Base-by-base conservation (phyloP, 2,888 invertebrate species). In the Ligdia adustata region DNA sequence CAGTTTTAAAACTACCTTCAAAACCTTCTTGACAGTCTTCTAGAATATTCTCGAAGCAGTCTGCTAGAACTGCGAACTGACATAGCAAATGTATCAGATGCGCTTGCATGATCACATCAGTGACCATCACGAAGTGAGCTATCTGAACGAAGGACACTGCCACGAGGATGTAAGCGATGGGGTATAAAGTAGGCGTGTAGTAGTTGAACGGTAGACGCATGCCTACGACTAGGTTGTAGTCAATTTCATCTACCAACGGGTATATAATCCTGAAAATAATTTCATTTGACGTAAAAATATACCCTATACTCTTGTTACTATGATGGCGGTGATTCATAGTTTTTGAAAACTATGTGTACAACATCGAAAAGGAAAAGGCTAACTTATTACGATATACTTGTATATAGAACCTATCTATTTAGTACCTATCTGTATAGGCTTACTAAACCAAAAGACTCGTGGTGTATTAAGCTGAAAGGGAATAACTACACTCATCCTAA, bases 1-100 rank as follows among this genome's bases (percentile, higher is more conserved):
- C n/a, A n/a, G n/a, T n/a, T n/a, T n/a, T n/a, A n/a, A n/a, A n/a
- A n/a, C 2, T 22, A 79, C 80, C 69, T 63, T 67, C 54, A 51
- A 66, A 60, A 5, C 66, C 69, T 4, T 37, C 18, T 11, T 42
- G 50, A 46, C 81, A 81, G 41, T 88, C 86, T 0, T 14, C 51
- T 11, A 80, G 11, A 14, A 84, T 65, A 39, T 82, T 82, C 41
- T 71, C 66, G 29, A 87, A 83, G 55, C 86, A 83, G 45, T 88
- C 78, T 0, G 63, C 66, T 0, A 88, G 69, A 0, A 87, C 72
- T 0, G 66, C 58, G 29, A 77, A 79, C 55, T 87, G 86, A 26
- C 86, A 87, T n/a, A 84, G 62, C 9, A 85, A 40, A 24, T 85
- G 79, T 49, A 83, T 69, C 9, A 88, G 60, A 55, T 84, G 75